Evolutionary conservation across 1,140 invertebrate species (phyloP).

Genomic region (Pogonomyrmex barbatus): DNA sequence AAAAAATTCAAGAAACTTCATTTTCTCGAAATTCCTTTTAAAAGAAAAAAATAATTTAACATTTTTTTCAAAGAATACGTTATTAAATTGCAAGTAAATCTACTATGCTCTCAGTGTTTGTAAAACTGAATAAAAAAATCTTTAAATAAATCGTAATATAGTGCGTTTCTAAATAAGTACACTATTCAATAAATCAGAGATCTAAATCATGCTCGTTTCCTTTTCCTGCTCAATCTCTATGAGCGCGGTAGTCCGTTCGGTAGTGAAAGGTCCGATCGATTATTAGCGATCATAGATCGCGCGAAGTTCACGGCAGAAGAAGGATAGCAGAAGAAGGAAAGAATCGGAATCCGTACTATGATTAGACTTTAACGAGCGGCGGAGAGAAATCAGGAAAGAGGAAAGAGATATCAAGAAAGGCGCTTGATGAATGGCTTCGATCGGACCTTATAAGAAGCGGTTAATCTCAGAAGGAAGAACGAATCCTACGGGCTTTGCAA

Average conservation of each 20-base stretch:
- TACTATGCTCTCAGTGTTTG: neutral
- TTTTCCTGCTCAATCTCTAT: neutral
- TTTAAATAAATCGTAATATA: neutral
- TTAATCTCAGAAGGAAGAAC: constrained; percentile 65
- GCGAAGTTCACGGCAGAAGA: constrained; percentile 20
- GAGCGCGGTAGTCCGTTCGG: constrained; percentile 25
- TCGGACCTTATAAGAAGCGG: constrained; percentile 64
- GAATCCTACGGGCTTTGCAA: constrained; percentile 56
- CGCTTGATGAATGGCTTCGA: constrained; percentile 61
- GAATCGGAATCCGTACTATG: neutral
- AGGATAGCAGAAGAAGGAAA: constrained; percentile 4
- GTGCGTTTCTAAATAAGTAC: constrained; percentile 8
- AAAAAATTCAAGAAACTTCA: neutral
- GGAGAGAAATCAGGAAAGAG: constrained; percentile 51
- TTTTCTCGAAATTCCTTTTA: neutral
- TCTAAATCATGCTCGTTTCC: constrained; percentile 9
- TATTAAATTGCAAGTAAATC: neutral
- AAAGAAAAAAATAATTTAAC: neutral
- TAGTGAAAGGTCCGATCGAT: constrained; percentile 52
- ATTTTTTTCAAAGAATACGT: neutral
- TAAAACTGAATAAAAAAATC: neutral
- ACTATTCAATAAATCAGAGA: constrained; percentile 21
- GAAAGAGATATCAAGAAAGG: constrained; percentile 65
- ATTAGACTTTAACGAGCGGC: constrained; percentile 64
- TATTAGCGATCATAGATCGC: constrained; percentile 46